phyloP scores from a whole-genome alignment of 2,888 invertebrate genomes.

The Tillus elongatus region DNA sequence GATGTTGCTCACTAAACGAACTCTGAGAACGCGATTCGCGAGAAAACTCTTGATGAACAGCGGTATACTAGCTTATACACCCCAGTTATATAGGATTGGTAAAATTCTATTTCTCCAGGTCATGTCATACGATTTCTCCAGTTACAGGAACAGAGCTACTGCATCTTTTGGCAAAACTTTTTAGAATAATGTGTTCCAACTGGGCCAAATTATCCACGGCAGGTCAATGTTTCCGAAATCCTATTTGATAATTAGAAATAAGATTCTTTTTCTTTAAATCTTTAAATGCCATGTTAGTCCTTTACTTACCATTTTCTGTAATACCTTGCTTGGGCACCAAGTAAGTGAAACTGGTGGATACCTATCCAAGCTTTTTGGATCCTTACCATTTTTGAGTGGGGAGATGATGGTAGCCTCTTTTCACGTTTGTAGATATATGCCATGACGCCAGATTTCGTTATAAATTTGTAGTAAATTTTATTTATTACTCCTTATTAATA shows the following conservation, averaged over 20 bases:
- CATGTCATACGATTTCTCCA: constrained; percentile 12
- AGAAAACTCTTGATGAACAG: constrained; percentile 11
- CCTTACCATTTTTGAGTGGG: no score
- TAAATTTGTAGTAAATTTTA: constrained; percentile 1
- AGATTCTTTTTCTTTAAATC: constrained; percentile 5
- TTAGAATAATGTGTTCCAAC: not conserved
- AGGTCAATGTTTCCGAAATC: constrained; percentile 4
- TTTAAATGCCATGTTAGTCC: constrained; percentile 4
- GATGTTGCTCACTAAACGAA: constrained; percentile 6
- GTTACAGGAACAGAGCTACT: constrained; percentile 12
- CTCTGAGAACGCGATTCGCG: constrained; percentile 8
- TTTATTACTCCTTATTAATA: no score
- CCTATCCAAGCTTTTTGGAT: no score
- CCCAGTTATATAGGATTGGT: constrained; percentile 13
- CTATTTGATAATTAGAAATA: not conserved
- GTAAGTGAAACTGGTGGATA: no score
- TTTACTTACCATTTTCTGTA: constrained; percentile 6
- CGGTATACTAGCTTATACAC: constrained; percentile 14
- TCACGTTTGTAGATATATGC: not conserved
- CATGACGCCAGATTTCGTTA: no score
- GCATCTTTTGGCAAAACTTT: constrained; percentile 4
- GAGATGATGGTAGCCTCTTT: not conserved
- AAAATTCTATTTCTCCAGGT: constrained; percentile 18
- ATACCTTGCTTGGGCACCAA: constrained; percentile 5
- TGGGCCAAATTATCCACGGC: not conserved